Conservation (phyloP, 2,888 invertebrate genomes). For the Mythimna impura region DNA sequence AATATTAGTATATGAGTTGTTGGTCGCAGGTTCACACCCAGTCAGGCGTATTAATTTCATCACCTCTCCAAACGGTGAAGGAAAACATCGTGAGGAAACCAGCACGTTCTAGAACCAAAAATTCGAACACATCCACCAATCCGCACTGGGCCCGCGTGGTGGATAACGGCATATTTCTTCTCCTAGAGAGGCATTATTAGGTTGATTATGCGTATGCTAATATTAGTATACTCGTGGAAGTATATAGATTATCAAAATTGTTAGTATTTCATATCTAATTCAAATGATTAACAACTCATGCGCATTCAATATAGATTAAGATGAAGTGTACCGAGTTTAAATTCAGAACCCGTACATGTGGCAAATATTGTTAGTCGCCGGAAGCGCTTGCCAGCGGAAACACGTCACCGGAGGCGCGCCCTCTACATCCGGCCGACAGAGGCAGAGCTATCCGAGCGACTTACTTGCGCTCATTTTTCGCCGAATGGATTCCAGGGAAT, state of each 20-base stretch:
- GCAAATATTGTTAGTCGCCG: conserved; percentile 71
- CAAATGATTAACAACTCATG: conserved; percentile 1
- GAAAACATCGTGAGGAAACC: too few species aligned
- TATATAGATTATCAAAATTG: background rate
- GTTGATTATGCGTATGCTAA: too few species aligned
- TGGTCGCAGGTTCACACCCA: too few species aligned
- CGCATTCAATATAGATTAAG: conserved; percentile 10
- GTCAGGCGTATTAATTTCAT: too few species aligned
- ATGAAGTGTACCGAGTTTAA: conserved; percentile 51
- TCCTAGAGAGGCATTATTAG: too few species aligned
- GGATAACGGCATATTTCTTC: too few species aligned
- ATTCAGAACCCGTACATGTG: conserved; percentile 61
- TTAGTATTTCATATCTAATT: background rate
- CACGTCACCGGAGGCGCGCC: conserved; percentile 68
- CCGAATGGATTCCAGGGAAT: conserved; percentile 61
- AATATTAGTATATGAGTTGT: too few species aligned
- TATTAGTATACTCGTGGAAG: too few species aligned
- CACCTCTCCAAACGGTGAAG: too few species aligned
- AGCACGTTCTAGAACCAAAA: too few species aligned
- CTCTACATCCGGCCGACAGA: conserved; percentile 67
- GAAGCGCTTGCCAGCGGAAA: conserved; percentile 70
- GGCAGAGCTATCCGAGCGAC: conserved; percentile 61
- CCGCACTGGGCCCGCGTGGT: too few species aligned
- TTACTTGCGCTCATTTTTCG: conserved; percentile 64
- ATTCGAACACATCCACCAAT: too few species aligned